phyloP scores from a whole-genome alignment of 1,140 invertebrate species.

The Platyura marginata region DNA sequence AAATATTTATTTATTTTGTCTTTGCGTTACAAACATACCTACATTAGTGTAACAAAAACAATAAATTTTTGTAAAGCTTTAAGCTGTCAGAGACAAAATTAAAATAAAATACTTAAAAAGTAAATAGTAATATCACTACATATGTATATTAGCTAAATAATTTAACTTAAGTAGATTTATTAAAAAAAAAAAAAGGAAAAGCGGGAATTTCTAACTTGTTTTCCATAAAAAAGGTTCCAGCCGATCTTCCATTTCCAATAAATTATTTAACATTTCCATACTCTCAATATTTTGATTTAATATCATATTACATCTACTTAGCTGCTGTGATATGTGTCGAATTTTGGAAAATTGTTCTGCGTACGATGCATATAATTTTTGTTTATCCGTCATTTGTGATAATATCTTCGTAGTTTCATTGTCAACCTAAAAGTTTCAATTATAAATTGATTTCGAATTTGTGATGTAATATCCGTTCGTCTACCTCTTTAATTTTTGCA shows the following conservation, averaged over 20 bases:
- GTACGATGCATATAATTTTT: conserved; percentile 65
- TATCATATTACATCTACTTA: conserved; percentile 62
- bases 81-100: too few species aligned
- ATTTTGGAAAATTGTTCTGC: conserved; percentile 69
- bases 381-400: conserved; percentile 49
- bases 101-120: too few species aligned
- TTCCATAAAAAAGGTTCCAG: conserved; percentile 84
- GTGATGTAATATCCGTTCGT: conserved; percentile 5
- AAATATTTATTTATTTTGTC: too few species aligned
- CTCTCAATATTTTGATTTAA: conserved; percentile 72
- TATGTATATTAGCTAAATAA: too few species aligned
- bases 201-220: conserved; percentile 30
- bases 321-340: conserved; percentile 52
- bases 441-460: conserved; percentile 1
- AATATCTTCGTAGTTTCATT: conserved; percentile 50
- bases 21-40: too few species aligned
- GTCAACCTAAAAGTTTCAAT: conserved; percentile 38
- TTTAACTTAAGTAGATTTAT: too few species aligned
- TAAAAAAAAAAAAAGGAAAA: too few species aligned
- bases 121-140: too few species aligned
- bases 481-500: conserved; percentile 54
- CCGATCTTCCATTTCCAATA: conserved; percentile 63
- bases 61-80: too few species aligned
- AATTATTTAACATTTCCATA: conserved; percentile 66
- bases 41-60: too few species aligned